Percentiles rank a stretch among this genome's conserved stretches.
Conservation (phyloP, 2,888 invertebrate genomes). For the Drosophila subsilvestris region DNA sequence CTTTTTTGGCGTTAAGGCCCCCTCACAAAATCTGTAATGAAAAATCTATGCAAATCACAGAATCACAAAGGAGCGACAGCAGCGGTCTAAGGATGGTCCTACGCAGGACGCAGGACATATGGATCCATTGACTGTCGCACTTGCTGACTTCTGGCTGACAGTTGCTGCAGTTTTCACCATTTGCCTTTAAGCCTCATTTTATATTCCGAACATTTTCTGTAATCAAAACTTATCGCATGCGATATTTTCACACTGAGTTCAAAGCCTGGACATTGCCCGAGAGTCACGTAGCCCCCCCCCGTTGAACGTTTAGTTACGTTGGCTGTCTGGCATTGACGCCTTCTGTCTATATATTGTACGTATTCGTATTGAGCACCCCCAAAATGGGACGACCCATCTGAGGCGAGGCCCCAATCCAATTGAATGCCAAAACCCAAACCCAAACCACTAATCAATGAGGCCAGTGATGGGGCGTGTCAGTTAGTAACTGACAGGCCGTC, state of each 20-base stretch:
- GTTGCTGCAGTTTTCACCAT: conserved; percentile 54
- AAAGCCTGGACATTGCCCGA: conserved; percentile 40
- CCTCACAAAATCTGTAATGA: conserved; percentile 75
- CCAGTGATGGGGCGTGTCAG: not conserved
- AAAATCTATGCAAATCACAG: conserved; percentile 80
- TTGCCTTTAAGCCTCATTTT: conserved; percentile 72
- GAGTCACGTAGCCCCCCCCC: conserved; percentile 66
- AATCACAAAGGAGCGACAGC: conserved; percentile 34
- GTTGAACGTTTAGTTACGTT: conserved; percentile 41
- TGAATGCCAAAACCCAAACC: not conserved
- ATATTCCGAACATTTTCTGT: conserved; percentile 81
- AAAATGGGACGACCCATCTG: not conserved
- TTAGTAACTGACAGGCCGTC: not conserved
- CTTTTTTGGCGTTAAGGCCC: conserved; percentile 52
- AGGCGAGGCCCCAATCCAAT: not conserved
- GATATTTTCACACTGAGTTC: conserved; percentile 46
- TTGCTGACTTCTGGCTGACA: conserved; percentile 47
- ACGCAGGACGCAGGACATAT: conserved; percentile 20
- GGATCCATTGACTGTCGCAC: conserved; percentile 15
- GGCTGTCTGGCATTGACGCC: conserved; percentile 43
- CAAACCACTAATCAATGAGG: not conserved
- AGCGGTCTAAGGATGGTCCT: conserved; percentile 32
- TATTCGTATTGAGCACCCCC: not conserved
- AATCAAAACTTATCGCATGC: conserved; percentile 82
- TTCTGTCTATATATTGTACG: conserved; percentile 16